phyloP scores from a whole-genome alignment of 1,140 invertebrate species.

The Bombus superbus region DNA sequence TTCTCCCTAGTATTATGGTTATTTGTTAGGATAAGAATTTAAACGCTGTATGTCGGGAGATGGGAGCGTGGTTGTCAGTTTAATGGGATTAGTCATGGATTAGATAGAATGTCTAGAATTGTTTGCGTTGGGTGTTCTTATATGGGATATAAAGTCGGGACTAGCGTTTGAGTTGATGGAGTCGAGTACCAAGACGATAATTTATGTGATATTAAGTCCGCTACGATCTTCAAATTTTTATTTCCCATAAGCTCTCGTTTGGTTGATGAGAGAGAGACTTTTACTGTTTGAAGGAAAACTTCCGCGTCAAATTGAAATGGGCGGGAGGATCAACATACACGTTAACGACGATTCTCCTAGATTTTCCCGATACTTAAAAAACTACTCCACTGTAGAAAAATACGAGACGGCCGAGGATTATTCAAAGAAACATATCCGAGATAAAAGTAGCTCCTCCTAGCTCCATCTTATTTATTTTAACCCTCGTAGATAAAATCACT shows the following conservation, averaged over 20 bases:
- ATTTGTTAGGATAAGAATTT: neutral
- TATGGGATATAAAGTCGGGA: neutral
- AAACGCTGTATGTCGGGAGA: neutral
- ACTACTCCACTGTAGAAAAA: too few species aligned
- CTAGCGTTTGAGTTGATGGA: neutral
- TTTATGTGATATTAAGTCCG: neutral
- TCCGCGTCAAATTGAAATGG: too few species aligned
- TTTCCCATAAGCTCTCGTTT: neutral
- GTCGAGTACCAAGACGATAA: neutral
- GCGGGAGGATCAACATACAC: too few species aligned
- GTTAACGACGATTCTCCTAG: too few species aligned
- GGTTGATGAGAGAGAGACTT: too few species aligned
- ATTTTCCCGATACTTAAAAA: too few species aligned
- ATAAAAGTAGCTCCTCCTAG: too few species aligned
- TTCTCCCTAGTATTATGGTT: neutral
- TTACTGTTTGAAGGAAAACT: too few species aligned
- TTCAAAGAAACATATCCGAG: too few species aligned
- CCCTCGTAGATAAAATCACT: neutral
- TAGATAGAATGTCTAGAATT: neutral
- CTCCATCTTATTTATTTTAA: too few species aligned
- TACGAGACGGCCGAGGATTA: too few species aligned
- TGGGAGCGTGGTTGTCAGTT: neutral
- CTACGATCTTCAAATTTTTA: neutral
- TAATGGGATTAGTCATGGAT: constrained; percentile 10
- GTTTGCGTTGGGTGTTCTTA: neutral